Percentiles rank a stretch among this genome's conserved stretches.
These are phyloP conservation scores for Phaethon lepturus DNA, from an alignment of 2,113 vertebrate genomes.

Conservation along the genomic window DNA sequence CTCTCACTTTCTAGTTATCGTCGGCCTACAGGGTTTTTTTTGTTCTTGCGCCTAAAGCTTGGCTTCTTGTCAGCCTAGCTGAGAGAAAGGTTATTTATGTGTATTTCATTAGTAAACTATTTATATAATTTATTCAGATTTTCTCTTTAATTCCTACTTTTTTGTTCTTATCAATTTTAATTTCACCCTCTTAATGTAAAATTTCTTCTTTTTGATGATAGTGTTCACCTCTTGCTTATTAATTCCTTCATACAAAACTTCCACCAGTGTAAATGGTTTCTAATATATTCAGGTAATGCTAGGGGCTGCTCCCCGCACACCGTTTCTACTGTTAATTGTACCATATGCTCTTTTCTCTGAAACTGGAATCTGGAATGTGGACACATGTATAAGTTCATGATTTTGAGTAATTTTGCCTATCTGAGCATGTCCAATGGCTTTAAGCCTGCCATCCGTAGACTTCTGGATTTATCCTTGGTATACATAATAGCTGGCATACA, in stretches of 20 bases:
- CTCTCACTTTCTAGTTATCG: not conserved
- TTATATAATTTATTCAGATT: not conserved
- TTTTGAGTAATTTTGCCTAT: not conserved
- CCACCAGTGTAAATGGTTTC: not conserved
- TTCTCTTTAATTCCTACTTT: not conserved
- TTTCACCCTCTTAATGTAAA: not conserved
- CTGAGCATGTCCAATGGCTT: not conserved
- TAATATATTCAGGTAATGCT: not conserved
- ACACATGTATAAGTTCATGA: not conserved
- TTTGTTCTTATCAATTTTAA: not conserved
- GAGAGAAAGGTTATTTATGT: not conserved
- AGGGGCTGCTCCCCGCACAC: not conserved
- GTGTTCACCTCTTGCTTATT: not conserved
- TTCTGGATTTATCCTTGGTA: not conserved
- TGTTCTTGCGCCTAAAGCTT: not conserved
- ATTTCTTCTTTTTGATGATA: not conserved
- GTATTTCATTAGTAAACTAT: not conserved
- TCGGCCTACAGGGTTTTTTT: not conserved
- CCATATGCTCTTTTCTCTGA: not conserved
- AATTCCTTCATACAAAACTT: not conserved
- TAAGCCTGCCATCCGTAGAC: not conserved
- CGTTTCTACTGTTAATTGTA: not conserved
- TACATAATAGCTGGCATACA: not conserved
- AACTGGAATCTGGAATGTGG: not conserved
- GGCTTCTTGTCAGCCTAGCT: not conserved